Base-by-base conservation (phyloP, 1,140 invertebrate genomes). In the Drosophila kepulauana region DNA sequence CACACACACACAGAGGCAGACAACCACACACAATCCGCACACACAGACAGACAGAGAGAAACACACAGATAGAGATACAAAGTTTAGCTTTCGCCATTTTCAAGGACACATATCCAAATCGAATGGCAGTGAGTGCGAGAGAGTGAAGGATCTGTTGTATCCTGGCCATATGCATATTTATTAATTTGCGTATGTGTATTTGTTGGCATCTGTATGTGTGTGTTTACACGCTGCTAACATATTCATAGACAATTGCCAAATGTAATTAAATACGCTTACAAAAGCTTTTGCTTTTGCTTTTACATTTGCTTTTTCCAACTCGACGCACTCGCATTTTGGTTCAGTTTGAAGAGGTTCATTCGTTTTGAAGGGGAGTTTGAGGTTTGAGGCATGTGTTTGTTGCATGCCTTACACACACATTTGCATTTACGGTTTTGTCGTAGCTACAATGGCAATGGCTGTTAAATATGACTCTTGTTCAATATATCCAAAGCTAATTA, bases 191-290 rank as follows among this genome's bases (percentile, higher is more conserved):
- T 70, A 33, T 71, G 13, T 52, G 54, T 43, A n/a, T 69, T n/a
- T 46, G 54, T 72, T 59, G 81, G 73, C 79, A 65, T 73, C 72
- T 68, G 58, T 30, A 25, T 46, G 25, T 66, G 20, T 30, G 85
- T 88, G 76, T 89, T 89, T 89, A 81, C 81, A 89, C 86, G 65
- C 75, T 89, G 85, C 86, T 85, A 89, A 89, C 85, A 89, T 89
- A 89, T 89, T 89, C 85, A 89, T 89, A 89, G 85, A 89, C 85
- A 89, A 89, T 89, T 89, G 85, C 75, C 79, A 89, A 89, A 89
- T 89, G 85, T 89, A 89, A 89, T 89, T 89, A 89, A 89, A 89
- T 89, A 89, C 85, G 78, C 84, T 85, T 89, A 81, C 85, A 79
- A 89, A 89, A 76, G 85, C 69, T 4, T 25, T 25, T 25, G 85